These are phyloP conservation scores for Potorous gilbertii DNA, from an alignment of 2,797 vertebrate genomes.

Conservation along the genomic window DNA sequence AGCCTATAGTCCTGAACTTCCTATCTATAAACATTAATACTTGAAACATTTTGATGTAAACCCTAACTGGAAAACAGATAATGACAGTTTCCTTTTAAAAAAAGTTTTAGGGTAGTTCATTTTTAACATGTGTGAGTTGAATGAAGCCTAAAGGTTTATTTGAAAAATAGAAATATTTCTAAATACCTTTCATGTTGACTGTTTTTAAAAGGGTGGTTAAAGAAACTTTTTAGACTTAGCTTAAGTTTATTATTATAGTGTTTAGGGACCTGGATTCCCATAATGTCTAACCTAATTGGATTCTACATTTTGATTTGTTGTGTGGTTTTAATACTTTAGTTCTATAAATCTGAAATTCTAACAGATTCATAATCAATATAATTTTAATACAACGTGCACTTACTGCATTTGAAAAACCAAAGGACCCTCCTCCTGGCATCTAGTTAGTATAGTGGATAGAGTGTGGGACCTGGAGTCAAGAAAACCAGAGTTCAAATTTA, in stretches of 20 bases:
- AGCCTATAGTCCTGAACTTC: constrained; percentile 8
- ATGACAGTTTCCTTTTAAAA: background rate
- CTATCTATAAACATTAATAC: background rate
- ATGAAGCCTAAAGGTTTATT: constrained; percentile 12
- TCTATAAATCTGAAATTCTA: constrained; percentile 10
- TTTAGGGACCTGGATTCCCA: background rate
- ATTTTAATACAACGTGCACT: background rate
- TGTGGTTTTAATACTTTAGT: background rate
- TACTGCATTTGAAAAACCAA: background rate
- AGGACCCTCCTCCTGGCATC: background rate
- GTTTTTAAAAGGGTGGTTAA: constrained; percentile 53
- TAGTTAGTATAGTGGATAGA: background rate
- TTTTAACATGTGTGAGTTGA: constrained; percentile 38
- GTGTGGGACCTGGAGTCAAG: background rate
- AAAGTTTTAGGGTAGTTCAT: constrained; percentile 2
- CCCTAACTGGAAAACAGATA: constrained; percentile 4
- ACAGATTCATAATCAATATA: constrained; percentile 18
- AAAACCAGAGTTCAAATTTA: background rate
- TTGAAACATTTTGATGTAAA: constrained; percentile 49
- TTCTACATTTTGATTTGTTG: background rate
- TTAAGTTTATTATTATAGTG: background rate
- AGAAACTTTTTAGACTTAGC: constrained; percentile 21
- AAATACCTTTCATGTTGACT: constrained; percentile 43
- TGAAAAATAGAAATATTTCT: constrained; percentile 46
- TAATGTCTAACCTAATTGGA: background rate